A percentile compares a stretch with the other conserved stretches of the same genome.
phyloP scores from a whole-genome alignment of 2,888 invertebrate genomes.

The Lobophora halterata region DNA sequence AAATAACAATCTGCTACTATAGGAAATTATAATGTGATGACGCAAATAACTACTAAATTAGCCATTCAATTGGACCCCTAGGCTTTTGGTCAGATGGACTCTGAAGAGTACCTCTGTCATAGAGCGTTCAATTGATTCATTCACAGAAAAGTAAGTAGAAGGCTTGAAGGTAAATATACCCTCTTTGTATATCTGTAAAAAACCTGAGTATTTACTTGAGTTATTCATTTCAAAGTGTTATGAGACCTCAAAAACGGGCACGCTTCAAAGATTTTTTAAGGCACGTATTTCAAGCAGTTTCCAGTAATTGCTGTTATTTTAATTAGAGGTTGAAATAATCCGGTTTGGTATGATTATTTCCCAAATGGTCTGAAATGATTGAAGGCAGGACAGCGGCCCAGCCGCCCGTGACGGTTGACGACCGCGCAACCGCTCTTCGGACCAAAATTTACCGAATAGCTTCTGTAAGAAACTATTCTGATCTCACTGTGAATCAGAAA shows the following conservation, averaged over 20 bases:
- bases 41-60: too few relatives aligned
- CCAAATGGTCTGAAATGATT: conserved; percentile 22
- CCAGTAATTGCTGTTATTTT: conserved; percentile 17
- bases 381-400: conserved; percentile 35
- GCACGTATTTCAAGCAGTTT: conserved; percentile 16
- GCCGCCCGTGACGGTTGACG: conserved; percentile 53
- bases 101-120: too few relatives aligned
- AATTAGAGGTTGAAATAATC: conserved; percentile 20
- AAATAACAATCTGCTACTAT: too few relatives aligned
- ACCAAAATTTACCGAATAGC: conserved; percentile 43
- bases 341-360: conserved; percentile 28
- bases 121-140: too few relatives aligned
- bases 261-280: too few relatives aligned
- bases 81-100: too few relatives aligned
- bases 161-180: too few relatives aligned
- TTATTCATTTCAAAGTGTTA: not conserved
- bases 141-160: too few relatives aligned
- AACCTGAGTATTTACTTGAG: too few relatives aligned
- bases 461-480: conserved; percentile 2
- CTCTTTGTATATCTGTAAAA: too few relatives aligned
- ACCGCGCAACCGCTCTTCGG: conserved; percentile 43
- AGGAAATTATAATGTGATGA: too few relatives aligned
- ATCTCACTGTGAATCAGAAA: not conserved
- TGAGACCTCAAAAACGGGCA: not conserved
- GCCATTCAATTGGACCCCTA: too few relatives aligned